Evolutionary conservation across 1,140 invertebrate genomes (phyloP), one percentile per base, ranked within the genome.

Genomic region (Papilio glaucus): DNA sequence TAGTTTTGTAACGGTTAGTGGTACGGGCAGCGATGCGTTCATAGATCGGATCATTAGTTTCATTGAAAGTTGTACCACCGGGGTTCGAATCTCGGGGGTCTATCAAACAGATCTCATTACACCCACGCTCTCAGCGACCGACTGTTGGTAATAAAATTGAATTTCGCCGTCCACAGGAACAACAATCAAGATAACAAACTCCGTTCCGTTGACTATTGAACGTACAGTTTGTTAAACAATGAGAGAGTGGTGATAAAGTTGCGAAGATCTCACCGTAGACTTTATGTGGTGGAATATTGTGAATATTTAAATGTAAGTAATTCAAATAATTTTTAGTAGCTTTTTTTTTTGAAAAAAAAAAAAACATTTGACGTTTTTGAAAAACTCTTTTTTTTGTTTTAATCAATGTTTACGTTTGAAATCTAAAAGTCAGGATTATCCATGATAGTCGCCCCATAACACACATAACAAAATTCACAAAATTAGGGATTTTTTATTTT

Each of bases 71-170:
- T 49, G 41, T 69, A 53, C 67, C 41, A 38, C 24, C 57, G 21
- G 15, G 53, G 37, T 29, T 67, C 12, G 21, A 60, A 45, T 65
- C n/a, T n/a, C 26, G 38, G 49, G 15, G 38, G 42, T 15, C 33
- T 70, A 63, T 76, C 62, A 21, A 75, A 80, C 62, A 71, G 72
- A 80, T 78, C 75, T 78, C 74, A 77, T 72, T 71, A 61, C 57
- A 68, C 77, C 80, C 76, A 82, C 78, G 74, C 61, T 62, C 62
- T 57, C 39, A 12, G 70, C 33, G 73, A 77, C 75, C 77, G 76
- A 69, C 72, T 70, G 62, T 42, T 24, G 61, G 65, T 42, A 72
- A 72, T 77, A 71, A 53, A 72, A 71, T 49, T 60, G 49, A 71
- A 73, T 73, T 71, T 74, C 45, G 42, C 42, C 45, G 67, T 68